These are phyloP conservation scores for Gobio occitaniae DNA, from an alignment of 2,797 vertebrate species.

Conservation along the genomic window DNA sequence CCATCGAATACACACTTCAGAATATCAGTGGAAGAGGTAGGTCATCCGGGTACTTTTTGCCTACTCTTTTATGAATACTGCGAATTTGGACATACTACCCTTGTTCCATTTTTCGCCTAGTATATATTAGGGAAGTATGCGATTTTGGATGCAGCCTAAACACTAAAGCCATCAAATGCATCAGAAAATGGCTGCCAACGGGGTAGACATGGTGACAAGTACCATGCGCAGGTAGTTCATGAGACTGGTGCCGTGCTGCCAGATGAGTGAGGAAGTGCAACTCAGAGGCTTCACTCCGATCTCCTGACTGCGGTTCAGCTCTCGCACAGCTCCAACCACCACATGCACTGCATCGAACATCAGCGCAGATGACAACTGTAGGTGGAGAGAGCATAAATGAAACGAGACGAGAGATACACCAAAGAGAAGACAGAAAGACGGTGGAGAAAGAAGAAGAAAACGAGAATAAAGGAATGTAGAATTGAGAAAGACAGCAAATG, in stretches of 20 bases:
- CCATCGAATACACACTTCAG: no score
- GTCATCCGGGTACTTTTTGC: no score
- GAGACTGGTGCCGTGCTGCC: constrained; percentile 91
- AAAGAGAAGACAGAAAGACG: neutral
- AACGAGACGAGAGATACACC: neutral
- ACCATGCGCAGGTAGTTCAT: constrained; percentile 94
- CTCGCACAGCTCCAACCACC: constrained; percentile 90
- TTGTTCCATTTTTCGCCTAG: no score
- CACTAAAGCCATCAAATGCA: constrained; percentile 13
- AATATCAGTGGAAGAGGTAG: no score
- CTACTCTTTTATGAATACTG: no score
- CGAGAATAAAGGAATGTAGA: constrained; percentile 44
- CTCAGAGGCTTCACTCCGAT: constrained; percentile 92
- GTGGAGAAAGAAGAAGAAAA: constrained; percentile 27
- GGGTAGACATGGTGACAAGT: constrained; percentile 60
- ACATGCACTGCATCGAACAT: constrained; percentile 95
- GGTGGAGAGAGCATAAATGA: neutral
- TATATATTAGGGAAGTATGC: no score
- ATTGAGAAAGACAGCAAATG: constrained; percentile 50
- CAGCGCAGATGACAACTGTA: constrained; percentile 88
- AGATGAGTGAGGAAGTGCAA: constrained; percentile 86
- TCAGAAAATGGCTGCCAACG: constrained; percentile 39
- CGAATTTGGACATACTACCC: no score
- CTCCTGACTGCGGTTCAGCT: constrained; percentile 94
- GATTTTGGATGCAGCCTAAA: neutral